Evolutionary conservation across 2,113 vertebrate species (phyloP).

Genomic region (Lontra canadensis): DNA sequence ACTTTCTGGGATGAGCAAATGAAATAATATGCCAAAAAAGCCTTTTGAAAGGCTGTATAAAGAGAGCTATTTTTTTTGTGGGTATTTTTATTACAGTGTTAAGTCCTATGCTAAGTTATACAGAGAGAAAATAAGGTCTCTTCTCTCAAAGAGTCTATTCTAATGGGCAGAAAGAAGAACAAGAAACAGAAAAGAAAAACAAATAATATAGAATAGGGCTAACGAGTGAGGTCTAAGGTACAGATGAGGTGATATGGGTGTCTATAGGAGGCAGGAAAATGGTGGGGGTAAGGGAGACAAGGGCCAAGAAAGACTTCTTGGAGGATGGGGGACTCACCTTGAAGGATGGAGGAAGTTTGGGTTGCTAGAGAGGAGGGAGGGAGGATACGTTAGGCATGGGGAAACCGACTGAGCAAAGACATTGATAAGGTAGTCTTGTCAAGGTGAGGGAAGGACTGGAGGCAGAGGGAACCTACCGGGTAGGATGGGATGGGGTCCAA

Average conservation of each 20-base stretch:
- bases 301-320: background rate
- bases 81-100: background rate
- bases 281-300: accelerated
- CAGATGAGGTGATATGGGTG: background rate
- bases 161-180: background rate
- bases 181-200: background rate
- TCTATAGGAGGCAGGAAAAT: background rate
- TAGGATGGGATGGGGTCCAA: background rate
- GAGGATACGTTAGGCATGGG: accelerated
- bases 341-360: background rate
- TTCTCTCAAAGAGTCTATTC: background rate
- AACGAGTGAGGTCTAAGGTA: background rate
- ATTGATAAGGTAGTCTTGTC: background rate
- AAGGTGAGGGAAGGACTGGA: background rate
- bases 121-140: background rate
- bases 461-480: background rate
- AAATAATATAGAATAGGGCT: background rate
- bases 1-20: background rate
- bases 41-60: background rate
- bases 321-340: too few relatives aligned
- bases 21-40: background rate
- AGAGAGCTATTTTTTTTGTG: background rate
- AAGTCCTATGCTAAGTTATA: background rate
- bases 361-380: background rate
- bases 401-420: background rate